phyloP scores from a whole-genome alignment of 2,888 invertebrate species.

The Alitta virens region DNA sequence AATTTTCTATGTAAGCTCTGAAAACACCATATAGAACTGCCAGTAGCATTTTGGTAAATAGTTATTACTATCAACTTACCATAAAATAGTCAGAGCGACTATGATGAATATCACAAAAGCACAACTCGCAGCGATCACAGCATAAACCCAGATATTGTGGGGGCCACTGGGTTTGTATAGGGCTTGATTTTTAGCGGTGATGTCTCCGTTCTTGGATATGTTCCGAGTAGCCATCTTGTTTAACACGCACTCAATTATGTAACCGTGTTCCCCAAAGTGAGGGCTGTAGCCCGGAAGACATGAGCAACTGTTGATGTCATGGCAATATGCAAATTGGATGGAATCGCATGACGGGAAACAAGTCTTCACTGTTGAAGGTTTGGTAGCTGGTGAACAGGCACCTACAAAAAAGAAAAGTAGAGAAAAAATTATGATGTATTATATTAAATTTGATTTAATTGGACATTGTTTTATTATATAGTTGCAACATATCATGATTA shows the following conservation, averaged over 20 bases:
- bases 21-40: no score
- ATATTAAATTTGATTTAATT: no score
- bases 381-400: no score
- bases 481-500: no score
- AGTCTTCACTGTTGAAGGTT: conserved; percentile 37
- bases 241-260: conserved; percentile 31
- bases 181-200: conserved; percentile 20
- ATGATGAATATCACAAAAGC: conserved; percentile 61
- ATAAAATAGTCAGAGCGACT: conserved; percentile 60
- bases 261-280: conserved; percentile 25
- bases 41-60: no score
- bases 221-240: conserved; percentile 33
- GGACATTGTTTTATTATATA: no score
- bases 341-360: conserved; percentile 44
- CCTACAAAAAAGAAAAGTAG: no score
- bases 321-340: conserved; percentile 35
- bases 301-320: conserved; percentile 38
- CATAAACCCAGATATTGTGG: conserved; percentile 60
- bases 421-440: no score
- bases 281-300: conserved; percentile 34
- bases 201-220: conserved; percentile 21
- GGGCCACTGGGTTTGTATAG: conserved; percentile 25
- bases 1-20: no score
- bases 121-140: conserved; percentile 60
- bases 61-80: no score